These are phyloP conservation scores for human (Homo sapiens) DNA, from an alignment of 2,113 vertebrate genomes.

Conservation along the genomic window GRCh38 chr14:54770001-54770500, in stretches of 20 bases:
- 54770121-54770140: slow-evolving; percentile 99
- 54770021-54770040: slow-evolving; percentile 57
- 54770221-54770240: slow-evolving; percentile 84
- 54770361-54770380: slow-evolving; percentile 28
- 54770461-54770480: background rate
- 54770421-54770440: background rate
- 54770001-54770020: background rate
- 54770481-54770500: background rate
- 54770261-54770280: background rate
- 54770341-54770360: background rate
- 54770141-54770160: slow-evolving; percentile 99
- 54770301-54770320: background rate
- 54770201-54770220: slow-evolving; percentile 95
- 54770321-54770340: background rate
- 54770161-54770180: slow-evolving; percentile 98
- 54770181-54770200: slow-evolving; percentile 97
- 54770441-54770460: background rate
- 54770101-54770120: slow-evolving; percentile 98
- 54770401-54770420: slow-evolving; percentile 28
- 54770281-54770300: background rate
- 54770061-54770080: slow-evolving; percentile 46
- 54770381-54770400: background rate
- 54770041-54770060: slow-evolving; percentile 43
- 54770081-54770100: slow-evolving; percentile 69
- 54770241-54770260: background rate